Evolutionary conservation across 1,140 invertebrate species (phyloP).

Genomic region (Trinorchestia longiramus): DNA sequence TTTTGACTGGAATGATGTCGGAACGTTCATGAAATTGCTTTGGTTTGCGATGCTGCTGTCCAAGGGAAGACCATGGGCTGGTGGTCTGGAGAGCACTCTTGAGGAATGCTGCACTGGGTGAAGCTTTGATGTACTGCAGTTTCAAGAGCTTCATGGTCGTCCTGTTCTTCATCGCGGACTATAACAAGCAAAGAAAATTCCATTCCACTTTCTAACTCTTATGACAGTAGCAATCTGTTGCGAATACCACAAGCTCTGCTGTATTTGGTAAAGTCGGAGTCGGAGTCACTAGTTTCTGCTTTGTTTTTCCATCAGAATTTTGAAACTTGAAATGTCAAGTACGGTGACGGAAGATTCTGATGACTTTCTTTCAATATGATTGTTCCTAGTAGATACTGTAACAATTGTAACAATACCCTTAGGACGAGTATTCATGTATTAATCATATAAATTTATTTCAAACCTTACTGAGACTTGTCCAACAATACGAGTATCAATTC

Average conservation of each 20-base stretch:
- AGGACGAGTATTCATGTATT: not conserved
- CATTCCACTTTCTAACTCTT: slow-evolving; percentile 77
- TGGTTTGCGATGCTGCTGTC: slow-evolving; percentile 57
- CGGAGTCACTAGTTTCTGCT: slow-evolving; percentile 8
- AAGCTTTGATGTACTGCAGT: not conserved
- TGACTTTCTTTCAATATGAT: slow-evolving; percentile 54
- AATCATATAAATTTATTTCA: not conserved
- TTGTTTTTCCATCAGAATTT: slow-evolving; percentile 16
- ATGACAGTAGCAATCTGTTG: slow-evolving; percentile 78
- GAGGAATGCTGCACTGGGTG: slow-evolving; percentile 57
- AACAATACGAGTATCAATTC: not conserved
- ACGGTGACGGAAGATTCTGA: slow-evolving; percentile 54
- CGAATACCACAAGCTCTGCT: slow-evolving; percentile 74
- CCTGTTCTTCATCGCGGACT: slow-evolving; percentile 70
- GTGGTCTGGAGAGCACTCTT: slow-evolving; percentile 56
- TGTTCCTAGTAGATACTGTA: slow-evolving; percentile 42
- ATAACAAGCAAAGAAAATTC: slow-evolving; percentile 77
- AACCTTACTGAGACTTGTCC: not conserved
- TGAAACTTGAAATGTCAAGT: slow-evolving; percentile 53
- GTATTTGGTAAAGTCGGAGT: slow-evolving; percentile 55
- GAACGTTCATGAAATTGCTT: slow-evolving; percentile 22
- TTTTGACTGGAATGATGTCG: not conserved
- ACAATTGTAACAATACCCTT: slow-evolving; percentile 56
- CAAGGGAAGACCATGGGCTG: slow-evolving; percentile 58
- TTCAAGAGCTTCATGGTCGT: slow-evolving; percentile 36